phyloP scores from a whole-genome alignment of 2,113 vertebrate species.

The Glareola pratincola region DNA sequence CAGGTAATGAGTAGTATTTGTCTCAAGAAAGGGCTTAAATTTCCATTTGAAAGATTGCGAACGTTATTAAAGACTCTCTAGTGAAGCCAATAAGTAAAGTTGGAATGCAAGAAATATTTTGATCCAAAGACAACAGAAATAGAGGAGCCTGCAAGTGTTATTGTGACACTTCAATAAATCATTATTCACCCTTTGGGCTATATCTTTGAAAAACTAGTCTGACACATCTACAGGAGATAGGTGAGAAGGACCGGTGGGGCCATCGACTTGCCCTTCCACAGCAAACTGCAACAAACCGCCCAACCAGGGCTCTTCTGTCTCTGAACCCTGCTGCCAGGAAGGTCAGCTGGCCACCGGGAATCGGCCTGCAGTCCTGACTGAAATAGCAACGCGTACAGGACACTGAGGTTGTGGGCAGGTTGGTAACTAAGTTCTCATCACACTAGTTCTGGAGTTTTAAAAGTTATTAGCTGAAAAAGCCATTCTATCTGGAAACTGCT shows the following conservation, averaged over 20 bases:
- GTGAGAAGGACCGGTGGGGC: not conserved
- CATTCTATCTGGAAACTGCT: not conserved
- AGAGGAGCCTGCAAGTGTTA: not conserved
- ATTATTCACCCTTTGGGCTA: not conserved
- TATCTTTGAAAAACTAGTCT: not conserved
- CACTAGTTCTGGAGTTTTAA: not conserved
- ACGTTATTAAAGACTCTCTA: not conserved
- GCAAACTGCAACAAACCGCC: not conserved
- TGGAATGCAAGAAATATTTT: not conserved
- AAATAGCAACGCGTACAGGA: not conserved
- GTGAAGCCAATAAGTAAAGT: not conserved
- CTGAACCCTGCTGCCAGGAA: not conserved
- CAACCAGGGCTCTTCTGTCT: not conserved
- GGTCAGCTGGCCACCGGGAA: fast-evolving
- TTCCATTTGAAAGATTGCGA: not conserved
- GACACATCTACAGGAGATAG: not conserved
- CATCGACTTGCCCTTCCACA: not conserved
- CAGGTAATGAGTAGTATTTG: not conserved
- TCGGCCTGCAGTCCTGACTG: not conserved
- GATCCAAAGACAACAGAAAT: not conserved
- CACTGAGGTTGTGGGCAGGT: no score
- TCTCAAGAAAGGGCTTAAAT: not conserved
- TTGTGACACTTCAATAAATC: not conserved
- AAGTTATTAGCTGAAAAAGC: not conserved
- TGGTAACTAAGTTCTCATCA: not conserved